phyloP scores from a whole-genome alignment of 2,113 vertebrate species.

The Lophotis ruficrista region DNA sequence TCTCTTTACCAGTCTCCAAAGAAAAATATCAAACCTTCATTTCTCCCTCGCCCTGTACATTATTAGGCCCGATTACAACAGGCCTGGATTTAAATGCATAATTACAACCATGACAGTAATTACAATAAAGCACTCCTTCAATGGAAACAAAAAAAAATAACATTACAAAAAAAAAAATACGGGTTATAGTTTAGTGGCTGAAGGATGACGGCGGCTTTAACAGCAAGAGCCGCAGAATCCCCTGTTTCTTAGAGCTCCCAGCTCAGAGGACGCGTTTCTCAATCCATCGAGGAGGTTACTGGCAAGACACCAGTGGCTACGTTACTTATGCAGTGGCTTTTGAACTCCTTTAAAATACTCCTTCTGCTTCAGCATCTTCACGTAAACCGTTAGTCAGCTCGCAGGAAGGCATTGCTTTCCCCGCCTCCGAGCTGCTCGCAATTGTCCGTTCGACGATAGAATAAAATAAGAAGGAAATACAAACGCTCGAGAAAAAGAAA shows the following conservation, averaged over 20 bases:
- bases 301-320: constrained; percentile 60
- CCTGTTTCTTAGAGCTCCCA: background rate
- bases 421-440: constrained; percentile 23
- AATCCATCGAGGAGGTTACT: constrained; percentile 50
- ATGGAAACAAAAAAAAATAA: background rate
- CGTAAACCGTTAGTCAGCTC: background rate
- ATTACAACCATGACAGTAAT: constrained; percentile 45
- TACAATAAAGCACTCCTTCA: constrained; percentile 54
- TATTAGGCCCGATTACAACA: background rate
- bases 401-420: background rate
- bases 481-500: background rate
- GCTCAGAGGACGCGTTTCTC: constrained; percentile 21
- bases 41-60: background rate
- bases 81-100: constrained; percentile 32
- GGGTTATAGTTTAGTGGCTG: background rate
- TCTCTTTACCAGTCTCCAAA: background rate
- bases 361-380: constrained; percentile 26
- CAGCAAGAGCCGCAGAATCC: background rate
- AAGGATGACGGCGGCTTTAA: background rate
- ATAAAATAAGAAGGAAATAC: background rate
- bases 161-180: background rate
- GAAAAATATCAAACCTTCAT: constrained; percentile 37
- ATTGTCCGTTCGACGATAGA: constrained; percentile 4
- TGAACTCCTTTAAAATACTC: background rate
- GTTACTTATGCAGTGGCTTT: constrained; percentile 51